These are phyloP conservation scores for Tiliacea aurago DNA, from an alignment of 2,888 invertebrate genomes.

Conservation along the genomic window DNA sequence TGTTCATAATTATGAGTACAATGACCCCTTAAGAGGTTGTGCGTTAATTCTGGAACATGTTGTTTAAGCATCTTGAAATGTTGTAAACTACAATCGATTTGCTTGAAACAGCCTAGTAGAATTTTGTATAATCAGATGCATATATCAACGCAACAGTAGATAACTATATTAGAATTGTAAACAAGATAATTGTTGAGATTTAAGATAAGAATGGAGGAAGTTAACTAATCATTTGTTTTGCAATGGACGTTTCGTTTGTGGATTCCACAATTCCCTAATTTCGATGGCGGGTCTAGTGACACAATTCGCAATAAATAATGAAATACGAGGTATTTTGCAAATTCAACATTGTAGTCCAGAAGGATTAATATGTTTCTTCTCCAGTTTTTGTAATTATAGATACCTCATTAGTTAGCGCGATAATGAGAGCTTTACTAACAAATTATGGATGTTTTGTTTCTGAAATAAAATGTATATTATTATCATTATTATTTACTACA, in stretches of 20 bases:
- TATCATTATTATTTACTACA: too few relatives aligned
- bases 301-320: neutral
- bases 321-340: neutral
- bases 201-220: conserved; percentile 56
- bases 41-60: too few relatives aligned
- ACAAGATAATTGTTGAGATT: conserved; percentile 45
- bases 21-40: too few relatives aligned
- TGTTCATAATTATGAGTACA: too few relatives aligned
- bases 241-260: neutral
- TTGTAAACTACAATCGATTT: conserved; percentile 63
- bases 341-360: too few relatives aligned
- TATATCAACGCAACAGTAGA: conserved; percentile 49
- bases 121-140: conserved; percentile 60
- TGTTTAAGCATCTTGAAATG: neutral
- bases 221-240: conserved; percentile 42
- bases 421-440: too few relatives aligned
- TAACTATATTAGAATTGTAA: conserved; percentile 34
- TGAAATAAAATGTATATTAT: too few relatives aligned
- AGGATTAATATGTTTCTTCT: too few relatives aligned
- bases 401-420: too few relatives aligned
- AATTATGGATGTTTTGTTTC: too few relatives aligned
- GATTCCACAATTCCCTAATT: conserved; percentile 20
- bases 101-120: conserved; percentile 54
- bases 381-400: too few relatives aligned
- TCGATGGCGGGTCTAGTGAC: neutral